Percentiles rank a stretch among this genome's conserved stretches.
phyloP scores from a whole-genome alignment of 1,140 invertebrate genomes.

The Oscheius sp. region DNA sequence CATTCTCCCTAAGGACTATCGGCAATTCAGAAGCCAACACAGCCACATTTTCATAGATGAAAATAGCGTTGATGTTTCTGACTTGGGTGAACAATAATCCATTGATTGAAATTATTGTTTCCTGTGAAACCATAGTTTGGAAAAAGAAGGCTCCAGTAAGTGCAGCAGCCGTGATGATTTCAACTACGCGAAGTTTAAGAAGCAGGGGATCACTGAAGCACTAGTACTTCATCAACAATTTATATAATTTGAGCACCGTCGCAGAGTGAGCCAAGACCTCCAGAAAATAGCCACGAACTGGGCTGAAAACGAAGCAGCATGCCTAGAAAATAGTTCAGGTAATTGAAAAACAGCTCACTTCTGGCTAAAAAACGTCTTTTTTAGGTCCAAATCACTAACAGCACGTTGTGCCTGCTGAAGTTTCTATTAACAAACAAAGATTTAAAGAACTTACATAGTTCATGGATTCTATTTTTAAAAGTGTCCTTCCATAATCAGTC shows the following conservation, averaged over 20 bases:
- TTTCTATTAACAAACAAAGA: too few relatives aligned
- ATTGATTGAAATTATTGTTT: constrained; percentile 90
- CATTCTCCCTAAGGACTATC: constrained; percentile 84
- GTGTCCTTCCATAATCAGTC: constrained; percentile 63
- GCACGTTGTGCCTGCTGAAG: neutral
- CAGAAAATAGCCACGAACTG: constrained; percentile 85
- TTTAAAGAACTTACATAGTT: constrained; percentile 14
- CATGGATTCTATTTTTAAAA: constrained; percentile 37
- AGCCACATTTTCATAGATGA: constrained; percentile 68
- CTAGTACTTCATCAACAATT: constrained; percentile 77
- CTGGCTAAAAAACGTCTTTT: constrained; percentile 66
- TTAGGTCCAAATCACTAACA: neutral
- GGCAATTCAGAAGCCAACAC: constrained; percentile 70
- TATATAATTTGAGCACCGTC: constrained; percentile 83
- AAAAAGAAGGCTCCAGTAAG: constrained; percentile 82
- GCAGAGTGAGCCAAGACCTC: constrained; percentile 80
- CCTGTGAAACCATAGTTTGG: constrained; percentile 77
- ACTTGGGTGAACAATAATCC: constrained; percentile 80
- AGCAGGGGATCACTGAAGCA: neutral
- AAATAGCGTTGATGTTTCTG: constrained; percentile 59
- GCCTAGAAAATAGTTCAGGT: constrained; percentile 13
- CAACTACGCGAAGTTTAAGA: neutral
- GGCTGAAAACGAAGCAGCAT: constrained; percentile 22
- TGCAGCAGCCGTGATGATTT: constrained; percentile 49
- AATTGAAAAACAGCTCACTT: constrained; percentile 17